A percentile compares a stretch with the other conserved stretches of the same genome.
Conservation (phyloP, 2,113 vertebrate species). For the Hemiprocne comata region DNA sequence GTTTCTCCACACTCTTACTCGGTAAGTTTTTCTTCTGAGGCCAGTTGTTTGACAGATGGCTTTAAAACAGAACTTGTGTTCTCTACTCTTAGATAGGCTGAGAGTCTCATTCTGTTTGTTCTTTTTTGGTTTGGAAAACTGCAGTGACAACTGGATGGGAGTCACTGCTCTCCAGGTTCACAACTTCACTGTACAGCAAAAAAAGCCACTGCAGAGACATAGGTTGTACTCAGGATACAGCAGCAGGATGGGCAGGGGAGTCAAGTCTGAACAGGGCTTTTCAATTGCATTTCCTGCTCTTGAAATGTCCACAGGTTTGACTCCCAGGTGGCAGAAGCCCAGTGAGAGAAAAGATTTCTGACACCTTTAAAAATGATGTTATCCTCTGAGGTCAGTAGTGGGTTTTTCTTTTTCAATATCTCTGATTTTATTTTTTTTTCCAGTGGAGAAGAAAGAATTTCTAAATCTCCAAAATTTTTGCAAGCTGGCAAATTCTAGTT, state of each 20-base stretch:
- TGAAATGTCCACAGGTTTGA: background rate
- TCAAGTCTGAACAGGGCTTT: background rate
- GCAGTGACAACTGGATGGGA: background rate
- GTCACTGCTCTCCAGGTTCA: background rate
- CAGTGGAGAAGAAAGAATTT: background rate
- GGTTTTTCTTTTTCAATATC: background rate
- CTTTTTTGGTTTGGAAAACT: background rate
- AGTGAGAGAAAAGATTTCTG: background rate
- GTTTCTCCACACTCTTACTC: slow-evolving; percentile 17
- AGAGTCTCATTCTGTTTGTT: background rate
- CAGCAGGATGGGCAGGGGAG: background rate
- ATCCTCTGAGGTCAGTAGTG: background rate
- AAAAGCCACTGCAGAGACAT: background rate
- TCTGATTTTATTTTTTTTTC: background rate
- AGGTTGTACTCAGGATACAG: background rate
- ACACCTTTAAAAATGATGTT: background rate
- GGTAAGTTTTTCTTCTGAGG: slow-evolving; percentile 18
- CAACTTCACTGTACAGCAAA: background rate
- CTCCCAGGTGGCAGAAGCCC: background rate
- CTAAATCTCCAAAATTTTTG: background rate
- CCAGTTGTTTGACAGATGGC: slow-evolving; percentile 55
- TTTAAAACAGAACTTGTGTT: slow-evolving; percentile 12
- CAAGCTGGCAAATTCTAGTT: background rate
- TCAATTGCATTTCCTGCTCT: background rate
- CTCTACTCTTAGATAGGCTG: background rate